Conservation (phyloP, 1,140 invertebrate species). For the Drosophila mojavensis region DNA sequence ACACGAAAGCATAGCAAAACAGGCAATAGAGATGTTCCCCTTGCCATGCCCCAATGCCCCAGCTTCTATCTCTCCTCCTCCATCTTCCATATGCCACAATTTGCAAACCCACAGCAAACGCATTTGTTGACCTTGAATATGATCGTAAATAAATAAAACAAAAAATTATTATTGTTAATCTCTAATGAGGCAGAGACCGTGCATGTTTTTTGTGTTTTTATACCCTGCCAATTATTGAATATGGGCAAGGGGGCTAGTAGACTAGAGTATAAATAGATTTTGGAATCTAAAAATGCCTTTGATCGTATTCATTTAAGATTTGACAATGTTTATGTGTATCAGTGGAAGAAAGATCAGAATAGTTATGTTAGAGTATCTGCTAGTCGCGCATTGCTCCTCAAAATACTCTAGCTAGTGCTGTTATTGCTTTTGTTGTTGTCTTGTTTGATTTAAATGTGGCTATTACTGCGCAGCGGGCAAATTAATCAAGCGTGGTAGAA, state of each 20-base stretch:
- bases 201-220: conserved; percentile 41
- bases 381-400: neutral
- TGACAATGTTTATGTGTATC: too few relatives aligned
- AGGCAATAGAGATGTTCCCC: neutral
- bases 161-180: conserved; percentile 63
- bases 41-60: neutral
- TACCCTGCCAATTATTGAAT: neutral
- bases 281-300: too few relatives aligned
- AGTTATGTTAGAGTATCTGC: neutral
- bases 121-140: conserved; percentile 68
- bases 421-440: neutral
- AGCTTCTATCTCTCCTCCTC: neutral
- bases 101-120: conserved; percentile 56
- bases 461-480: conserved; percentile 74
- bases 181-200: conserved; percentile 60
- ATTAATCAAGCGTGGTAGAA: conserved; percentile 75
- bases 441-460: conserved; percentile 33
- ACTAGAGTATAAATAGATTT: neutral
- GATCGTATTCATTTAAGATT: too few relatives aligned
- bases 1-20: conserved; percentile 34
- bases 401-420: neutral
- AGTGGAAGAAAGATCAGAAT: too few relatives aligned
- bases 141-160: conserved; percentile 67
- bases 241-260: neutral
- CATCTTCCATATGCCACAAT: conserved; percentile 5